These are phyloP conservation scores for Craseonycteris thonglongyai DNA, from an alignment of 2,113 vertebrate species.

Conservation along the genomic window DNA sequence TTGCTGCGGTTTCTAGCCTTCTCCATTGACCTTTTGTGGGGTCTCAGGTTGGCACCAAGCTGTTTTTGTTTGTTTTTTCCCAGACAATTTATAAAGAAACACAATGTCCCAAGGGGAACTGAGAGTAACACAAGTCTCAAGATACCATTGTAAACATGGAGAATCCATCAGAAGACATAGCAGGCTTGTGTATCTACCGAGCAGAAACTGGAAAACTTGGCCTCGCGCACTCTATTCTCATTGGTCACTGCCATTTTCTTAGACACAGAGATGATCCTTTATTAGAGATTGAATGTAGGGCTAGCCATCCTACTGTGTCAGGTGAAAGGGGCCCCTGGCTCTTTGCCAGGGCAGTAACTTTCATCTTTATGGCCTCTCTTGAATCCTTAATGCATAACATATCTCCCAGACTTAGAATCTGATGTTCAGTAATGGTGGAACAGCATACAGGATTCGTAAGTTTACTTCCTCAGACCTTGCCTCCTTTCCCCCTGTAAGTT, in stretches of 20 bases:
- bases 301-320: no score
- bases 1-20: background rate
- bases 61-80: background rate
- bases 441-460: background rate
- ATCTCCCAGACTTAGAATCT: background rate
- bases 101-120: background rate
- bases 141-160: background rate
- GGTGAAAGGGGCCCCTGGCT: background rate
- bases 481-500: background rate
- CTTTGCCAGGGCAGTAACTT: background rate
- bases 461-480: background rate
- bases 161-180: background rate
- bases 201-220: background rate
- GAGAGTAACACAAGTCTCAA: background rate
- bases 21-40: background rate
- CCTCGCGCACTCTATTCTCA: background rate
- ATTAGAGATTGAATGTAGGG: background rate
- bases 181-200: background rate
- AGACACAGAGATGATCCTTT: background rate
- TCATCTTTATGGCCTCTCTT: background rate
- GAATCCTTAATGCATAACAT: background rate
- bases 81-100: background rate
- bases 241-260: background rate
- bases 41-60: background rate
- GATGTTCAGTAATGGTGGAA: background rate